Percentiles rank a stretch among this genome's conserved stretches.
Conservation (phyloP, 1,140 invertebrate genomes). For the Drosophila sp. region DNA sequence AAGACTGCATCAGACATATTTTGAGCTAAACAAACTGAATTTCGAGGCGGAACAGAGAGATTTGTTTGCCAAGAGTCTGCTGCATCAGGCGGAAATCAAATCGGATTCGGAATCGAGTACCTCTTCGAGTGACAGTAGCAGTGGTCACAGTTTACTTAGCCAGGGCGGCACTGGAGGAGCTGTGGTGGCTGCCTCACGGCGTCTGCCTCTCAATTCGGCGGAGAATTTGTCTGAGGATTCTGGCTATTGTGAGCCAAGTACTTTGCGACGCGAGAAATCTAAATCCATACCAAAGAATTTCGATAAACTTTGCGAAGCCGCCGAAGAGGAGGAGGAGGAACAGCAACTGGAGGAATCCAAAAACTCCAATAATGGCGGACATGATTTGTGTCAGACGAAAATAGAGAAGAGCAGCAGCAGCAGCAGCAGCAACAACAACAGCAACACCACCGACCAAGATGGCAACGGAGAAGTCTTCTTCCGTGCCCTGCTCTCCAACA, state of each 20-base stretch:
- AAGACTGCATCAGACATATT: slow-evolving; percentile 77
- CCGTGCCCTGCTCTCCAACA: slow-evolving; percentile 48
- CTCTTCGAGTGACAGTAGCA: slow-evolving; percentile 52
- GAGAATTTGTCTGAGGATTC: slow-evolving; percentile 91
- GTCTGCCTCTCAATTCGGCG: slow-evolving; percentile 84
- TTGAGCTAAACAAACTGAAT: slow-evolving; percentile 76
- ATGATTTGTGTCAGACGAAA: slow-evolving; percentile 80
- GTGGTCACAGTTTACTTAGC: slow-evolving; percentile 61
- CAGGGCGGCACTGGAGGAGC: slow-evolving; percentile 23
- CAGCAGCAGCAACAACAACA: slow-evolving; percentile 5
- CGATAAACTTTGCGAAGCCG: slow-evolving; percentile 79
- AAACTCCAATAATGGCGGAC: slow-evolving; percentile 44
- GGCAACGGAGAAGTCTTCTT: slow-evolving; percentile 20
- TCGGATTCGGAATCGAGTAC: slow-evolving; percentile 70
- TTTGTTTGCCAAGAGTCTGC: slow-evolving; percentile 52
- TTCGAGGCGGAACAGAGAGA: slow-evolving; percentile 59
- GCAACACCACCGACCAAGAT: background rate
- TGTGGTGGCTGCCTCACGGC: slow-evolving; percentile 15
- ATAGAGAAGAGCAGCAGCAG: slow-evolving; percentile 48
- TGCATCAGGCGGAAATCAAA: slow-evolving; percentile 53
- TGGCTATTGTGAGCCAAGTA: slow-evolving; percentile 87
- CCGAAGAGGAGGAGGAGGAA: slow-evolving; percentile 71
- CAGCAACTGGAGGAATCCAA: slow-evolving; percentile 46
- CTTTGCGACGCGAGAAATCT: slow-evolving; percentile 79
- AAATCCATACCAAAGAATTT: slow-evolving; percentile 83